phyloP scores from a whole-genome alignment of 2,797 vertebrate genomes.

The Buphagus erythrorhynchus region DNA sequence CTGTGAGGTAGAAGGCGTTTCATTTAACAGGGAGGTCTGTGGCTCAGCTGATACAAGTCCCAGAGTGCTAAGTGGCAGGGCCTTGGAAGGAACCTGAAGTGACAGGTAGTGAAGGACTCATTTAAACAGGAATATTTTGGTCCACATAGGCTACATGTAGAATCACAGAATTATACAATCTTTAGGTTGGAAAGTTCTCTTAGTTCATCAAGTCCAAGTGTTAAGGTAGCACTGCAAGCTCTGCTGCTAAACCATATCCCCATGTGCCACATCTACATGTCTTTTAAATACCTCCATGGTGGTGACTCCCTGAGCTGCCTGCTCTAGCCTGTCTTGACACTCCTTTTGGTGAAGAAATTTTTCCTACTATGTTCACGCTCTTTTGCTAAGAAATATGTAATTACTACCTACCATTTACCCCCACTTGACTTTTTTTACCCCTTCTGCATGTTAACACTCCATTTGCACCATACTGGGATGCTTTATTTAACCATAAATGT shows the following conservation, averaged over 20 bases:
- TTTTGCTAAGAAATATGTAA: neutral
- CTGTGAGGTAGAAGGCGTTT: neutral
- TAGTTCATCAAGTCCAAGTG: neutral
- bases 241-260: neutral
- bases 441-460: neutral
- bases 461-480: neutral
- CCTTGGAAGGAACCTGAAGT: neutral
- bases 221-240: neutral
- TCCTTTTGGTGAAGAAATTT: neutral
- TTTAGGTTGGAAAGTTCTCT: neutral
- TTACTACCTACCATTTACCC: neutral
- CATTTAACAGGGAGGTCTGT: neutral
- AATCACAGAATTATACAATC: neutral
- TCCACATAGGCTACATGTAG: neutral
- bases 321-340: neutral
- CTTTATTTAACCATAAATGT: neutral
- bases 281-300: neutral
- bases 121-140: neutral
- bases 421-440: neutral
- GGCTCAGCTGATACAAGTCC: neutral
- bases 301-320: neutral
- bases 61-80: neutral
- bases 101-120: neutral
- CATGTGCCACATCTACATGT: fast-evolving
- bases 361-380: neutral